phyloP scores from a whole-genome alignment of 2,888 invertebrate genomes.

The Sarcophaga variegata region DNA sequence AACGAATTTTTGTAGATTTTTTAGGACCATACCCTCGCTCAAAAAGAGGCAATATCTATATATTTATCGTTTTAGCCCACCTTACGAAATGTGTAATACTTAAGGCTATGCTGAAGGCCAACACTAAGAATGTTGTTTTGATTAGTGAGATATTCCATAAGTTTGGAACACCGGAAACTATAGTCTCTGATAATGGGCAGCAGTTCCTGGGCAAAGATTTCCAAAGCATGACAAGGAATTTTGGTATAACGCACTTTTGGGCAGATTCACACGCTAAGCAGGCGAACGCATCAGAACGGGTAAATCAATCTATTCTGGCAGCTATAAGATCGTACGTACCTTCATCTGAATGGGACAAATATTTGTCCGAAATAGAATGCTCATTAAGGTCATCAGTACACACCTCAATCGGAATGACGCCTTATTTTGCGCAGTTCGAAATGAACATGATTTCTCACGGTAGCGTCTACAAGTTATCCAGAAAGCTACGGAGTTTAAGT shows the following conservation, averaged over 20 bases:
- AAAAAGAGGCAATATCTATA: neutral
- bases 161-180: neutral
- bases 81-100: neutral
- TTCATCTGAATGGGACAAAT: slow-evolving; percentile 20
- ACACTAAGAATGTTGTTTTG: too few species aligned
- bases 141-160: too few species aligned
- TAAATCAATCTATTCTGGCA: slow-evolving; percentile 69
- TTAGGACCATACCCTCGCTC: neutral
- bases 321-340: slow-evolving; percentile 4
- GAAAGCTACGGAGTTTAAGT: neutral
- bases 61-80: neutral
- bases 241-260: slow-evolving; percentile 50
- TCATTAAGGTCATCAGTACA: slow-evolving; percentile 20
- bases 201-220: slow-evolving; percentile 16
- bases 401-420: slow-evolving; percentile 48
- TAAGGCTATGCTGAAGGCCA: too few species aligned
- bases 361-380: slow-evolving; percentile 7
- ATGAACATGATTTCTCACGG: too few species aligned
- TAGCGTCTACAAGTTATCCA: neutral
- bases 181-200: slow-evolving; percentile 14
- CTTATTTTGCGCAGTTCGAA: slow-evolving; percentile 54
- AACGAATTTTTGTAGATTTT: slow-evolving; percentile 3
- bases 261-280: too few species aligned
- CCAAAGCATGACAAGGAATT: neutral
- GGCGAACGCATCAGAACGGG: slow-evolving; percentile 44